Evolutionary conservation across 2,797 vertebrate species (phyloP).

Genomic region (Alcedo atthis): DNA sequence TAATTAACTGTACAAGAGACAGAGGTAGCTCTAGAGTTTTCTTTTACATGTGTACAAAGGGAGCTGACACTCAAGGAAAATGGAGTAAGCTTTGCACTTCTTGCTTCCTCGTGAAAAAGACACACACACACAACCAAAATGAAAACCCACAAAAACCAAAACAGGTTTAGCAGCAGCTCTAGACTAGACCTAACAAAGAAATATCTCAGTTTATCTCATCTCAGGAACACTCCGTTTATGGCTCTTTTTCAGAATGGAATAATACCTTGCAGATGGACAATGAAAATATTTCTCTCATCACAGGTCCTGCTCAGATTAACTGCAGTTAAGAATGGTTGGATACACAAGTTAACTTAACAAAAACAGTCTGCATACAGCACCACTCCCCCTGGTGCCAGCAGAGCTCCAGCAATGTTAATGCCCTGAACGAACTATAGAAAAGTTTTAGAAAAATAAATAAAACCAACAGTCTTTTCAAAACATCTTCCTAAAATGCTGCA

Average conservation of each 20-base stretch:
- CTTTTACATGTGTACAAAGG: background rate
- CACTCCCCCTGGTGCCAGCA: background rate
- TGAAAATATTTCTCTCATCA: constrained; percentile 13
- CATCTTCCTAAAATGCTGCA: background rate
- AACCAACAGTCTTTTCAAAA: background rate
- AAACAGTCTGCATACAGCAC: background rate
- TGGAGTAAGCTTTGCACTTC: background rate
- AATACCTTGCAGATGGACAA: constrained; percentile 23
- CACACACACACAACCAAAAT: background rate
- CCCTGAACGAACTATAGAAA: background rate
- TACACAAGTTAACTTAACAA: background rate
- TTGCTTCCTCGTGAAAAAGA: background rate
- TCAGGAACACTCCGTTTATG: background rate
- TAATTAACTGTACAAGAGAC: constrained; percentile 65
- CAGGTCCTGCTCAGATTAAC: background rate
- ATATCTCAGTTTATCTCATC: background rate
- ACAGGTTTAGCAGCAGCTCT: background rate
- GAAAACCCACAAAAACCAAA: background rate
- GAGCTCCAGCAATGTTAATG: background rate
- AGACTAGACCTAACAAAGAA: background rate
- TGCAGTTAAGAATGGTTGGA: background rate
- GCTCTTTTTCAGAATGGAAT: background rate
- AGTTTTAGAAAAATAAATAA: background rate
- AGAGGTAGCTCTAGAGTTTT: constrained; percentile 14
- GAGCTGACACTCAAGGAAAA: background rate